Conservation (phyloP, 2,113 vertebrate genomes). For the Zosterops japonicus region DNA sequence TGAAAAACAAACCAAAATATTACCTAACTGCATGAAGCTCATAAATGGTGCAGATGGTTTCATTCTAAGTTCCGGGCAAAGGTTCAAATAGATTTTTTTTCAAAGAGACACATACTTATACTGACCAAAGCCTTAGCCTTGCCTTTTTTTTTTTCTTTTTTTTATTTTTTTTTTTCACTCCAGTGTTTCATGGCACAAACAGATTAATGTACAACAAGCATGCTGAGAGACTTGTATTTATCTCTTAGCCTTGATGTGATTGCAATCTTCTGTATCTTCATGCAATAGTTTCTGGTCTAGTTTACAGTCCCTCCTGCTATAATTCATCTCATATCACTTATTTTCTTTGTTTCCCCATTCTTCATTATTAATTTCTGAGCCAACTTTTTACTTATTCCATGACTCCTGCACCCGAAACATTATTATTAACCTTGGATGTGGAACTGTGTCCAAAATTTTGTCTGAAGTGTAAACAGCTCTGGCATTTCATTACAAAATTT, state of each 20-base stretch:
- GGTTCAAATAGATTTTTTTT: not conserved
- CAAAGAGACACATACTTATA: not conserved
- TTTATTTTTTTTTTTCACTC: not conserved
- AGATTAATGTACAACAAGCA: not conserved
- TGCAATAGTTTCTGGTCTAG: not conserved
- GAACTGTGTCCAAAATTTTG: constrained; percentile 42
- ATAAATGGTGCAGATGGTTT: constrained; percentile 31
- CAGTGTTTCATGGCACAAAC: not conserved
- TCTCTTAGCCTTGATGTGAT: constrained; percentile 1
- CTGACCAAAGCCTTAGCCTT: not conserved
- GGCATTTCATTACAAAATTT: constrained; percentile 23
- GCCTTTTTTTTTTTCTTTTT: not conserved
- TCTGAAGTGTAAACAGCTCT: constrained; percentile 50
- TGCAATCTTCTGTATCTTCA: constrained; percentile 10
- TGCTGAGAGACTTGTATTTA: not conserved
- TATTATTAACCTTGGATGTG: constrained; percentile 37
- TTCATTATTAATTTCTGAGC: constrained; percentile 38
- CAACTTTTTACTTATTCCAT: constrained; percentile 42
- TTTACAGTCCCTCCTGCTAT: constrained; percentile 24
- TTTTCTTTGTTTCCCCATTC: constrained; percentile 38
- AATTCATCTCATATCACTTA: constrained; percentile 39
- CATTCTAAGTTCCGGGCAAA: constrained; percentile 49
- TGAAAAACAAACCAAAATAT: constrained; percentile 18
- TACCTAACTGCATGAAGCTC: constrained; percentile 5
- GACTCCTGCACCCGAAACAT: not conserved